Base-by-base conservation (phyloP, 2,113 vertebrate species). In the Camelus bactrianus region DNA sequence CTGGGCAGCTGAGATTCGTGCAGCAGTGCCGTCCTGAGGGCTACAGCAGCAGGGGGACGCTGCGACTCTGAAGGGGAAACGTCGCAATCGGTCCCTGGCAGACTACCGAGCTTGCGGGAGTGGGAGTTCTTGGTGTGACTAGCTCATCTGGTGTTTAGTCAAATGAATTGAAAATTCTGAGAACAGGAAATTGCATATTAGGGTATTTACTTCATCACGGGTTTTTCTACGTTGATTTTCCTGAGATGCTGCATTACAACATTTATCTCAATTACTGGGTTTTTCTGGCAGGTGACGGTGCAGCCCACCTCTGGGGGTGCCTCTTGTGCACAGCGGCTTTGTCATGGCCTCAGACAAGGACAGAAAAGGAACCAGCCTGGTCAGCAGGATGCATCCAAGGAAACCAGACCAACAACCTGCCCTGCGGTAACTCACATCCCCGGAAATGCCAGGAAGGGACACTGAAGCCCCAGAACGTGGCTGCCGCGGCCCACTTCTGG, bases 81-180 rank as follows among this genome's bases (percentile, higher is more conserved):
- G 3, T 54, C 75, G 19, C 50, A 14, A 30, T 32, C 42, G 38
- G 38, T n/a, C 9, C 48, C 9, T 4, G 32, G 50, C 67, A 6
- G 48, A 35, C 30, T 4, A 46, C 42, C 1, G 0, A 32, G 52
- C 48, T 26, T 5, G 1, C 35, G 26, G 1, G 10, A 12, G 12
- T 58, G 15, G 2, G 15, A 22, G 8, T 69, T 58, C 88, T 75
- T 48, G 56, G 32, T 20, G 26, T 8, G 6, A 54, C 20, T 28
- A 1, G 0, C 12, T 30, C 42, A 35, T 22, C 76, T 67, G n/a
- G 50, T 35, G 35, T 70, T 13, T 7, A 60, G 13, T 0, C 17
- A 58, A 60, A 7, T 46, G 48, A 38, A 58, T 56, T 15, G 26
- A 58, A 48, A 77, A 65, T 72, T 72, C 82, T 79, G 15, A 92